Conservation (phyloP, 2,113 vertebrate genomes). For the Poeciliopsis occidentalis region DNA sequence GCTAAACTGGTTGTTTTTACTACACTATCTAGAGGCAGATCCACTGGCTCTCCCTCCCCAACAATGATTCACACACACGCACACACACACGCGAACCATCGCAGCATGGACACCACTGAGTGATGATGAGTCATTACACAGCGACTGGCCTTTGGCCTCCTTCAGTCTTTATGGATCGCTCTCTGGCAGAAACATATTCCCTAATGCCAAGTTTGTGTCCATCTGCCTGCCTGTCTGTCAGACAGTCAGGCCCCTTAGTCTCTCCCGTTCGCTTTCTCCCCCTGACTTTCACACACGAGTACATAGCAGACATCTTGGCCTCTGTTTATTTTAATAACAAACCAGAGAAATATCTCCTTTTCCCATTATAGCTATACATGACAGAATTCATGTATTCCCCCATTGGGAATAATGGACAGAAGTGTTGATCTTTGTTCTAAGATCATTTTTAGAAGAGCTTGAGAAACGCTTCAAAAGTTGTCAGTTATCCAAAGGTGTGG, state of each 20-base stretch:
- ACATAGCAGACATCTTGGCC: slow-evolving; percentile 71
- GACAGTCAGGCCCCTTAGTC: slow-evolving; percentile 64
- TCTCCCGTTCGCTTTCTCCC: slow-evolving; percentile 39
- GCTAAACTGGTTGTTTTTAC: slow-evolving; percentile 64
- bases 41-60: slow-evolving; percentile 48
- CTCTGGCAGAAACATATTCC: slow-evolving; percentile 75
- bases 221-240: slow-evolving; percentile 69
- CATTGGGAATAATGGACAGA: slow-evolving; percentile 39
- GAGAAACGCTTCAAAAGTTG: slow-evolving; percentile 29
- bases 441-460: slow-evolving; percentile 34
- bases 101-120: slow-evolving; percentile 67
- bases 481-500: slow-evolving; percentile 36
- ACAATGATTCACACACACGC: slow-evolving; percentile 43
- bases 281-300: slow-evolving; percentile 73
- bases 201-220: slow-evolving; percentile 75
- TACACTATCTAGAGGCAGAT: slow-evolving; percentile 72
- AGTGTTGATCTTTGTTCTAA: slow-evolving; percentile 48
- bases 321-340: slow-evolving; percentile 77
- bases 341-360: slow-evolving; percentile 58
- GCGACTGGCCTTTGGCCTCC: slow-evolving; percentile 67
- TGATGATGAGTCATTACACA: slow-evolving; percentile 78
- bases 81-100: slow-evolving; percentile 37
- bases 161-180: slow-evolving; percentile 73
- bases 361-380: slow-evolving; percentile 61
- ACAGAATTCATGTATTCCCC: slow-evolving; percentile 44